Percentiles rank a stretch among this genome's conserved stretches.
Evolutionary conservation across 2,888 invertebrate species (phyloP).

Genomic region (Pharmacophagus antenor): DNA sequence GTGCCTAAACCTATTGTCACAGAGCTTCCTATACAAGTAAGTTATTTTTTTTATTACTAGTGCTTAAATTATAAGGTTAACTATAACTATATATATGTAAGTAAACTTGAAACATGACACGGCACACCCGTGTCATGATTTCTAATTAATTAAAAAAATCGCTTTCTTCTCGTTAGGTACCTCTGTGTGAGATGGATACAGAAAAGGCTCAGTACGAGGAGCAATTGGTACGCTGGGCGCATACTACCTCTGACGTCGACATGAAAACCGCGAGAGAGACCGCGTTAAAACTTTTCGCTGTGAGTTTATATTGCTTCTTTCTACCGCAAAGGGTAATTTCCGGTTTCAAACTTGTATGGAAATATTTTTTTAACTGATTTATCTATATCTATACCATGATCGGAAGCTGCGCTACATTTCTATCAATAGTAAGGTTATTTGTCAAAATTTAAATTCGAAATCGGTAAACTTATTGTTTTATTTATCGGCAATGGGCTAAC

Average conservation of each 20-base stretch:
- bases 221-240: slow-evolving; percentile 83
- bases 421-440: background rate
- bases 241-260: slow-evolving; percentile 81
- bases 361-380: background rate
- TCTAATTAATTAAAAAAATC: no score
- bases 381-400: background rate
- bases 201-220: slow-evolving; percentile 93
- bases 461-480: background rate
- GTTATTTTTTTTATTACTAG: slow-evolving; percentile 18
- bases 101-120: no score
- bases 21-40: slow-evolving; percentile 85
- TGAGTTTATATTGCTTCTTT: no score
- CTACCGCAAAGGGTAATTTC: no score
- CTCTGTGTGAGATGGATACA: slow-evolving; percentile 87
- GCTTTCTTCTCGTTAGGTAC: slow-evolving; percentile 80
- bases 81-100: no score
- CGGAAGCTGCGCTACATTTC: background rate
- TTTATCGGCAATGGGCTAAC: background rate
- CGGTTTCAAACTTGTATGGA: no score
- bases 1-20: slow-evolving; percentile 91
- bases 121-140: no score
- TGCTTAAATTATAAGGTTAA: no score
- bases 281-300: slow-evolving; percentile 94
- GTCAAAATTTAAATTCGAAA: background rate
- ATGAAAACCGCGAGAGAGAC: slow-evolving; percentile 87